Evolutionary conservation across 2,113 vertebrate genomes (phyloP).

Genomic region (Psittacus erithacus): DNA sequence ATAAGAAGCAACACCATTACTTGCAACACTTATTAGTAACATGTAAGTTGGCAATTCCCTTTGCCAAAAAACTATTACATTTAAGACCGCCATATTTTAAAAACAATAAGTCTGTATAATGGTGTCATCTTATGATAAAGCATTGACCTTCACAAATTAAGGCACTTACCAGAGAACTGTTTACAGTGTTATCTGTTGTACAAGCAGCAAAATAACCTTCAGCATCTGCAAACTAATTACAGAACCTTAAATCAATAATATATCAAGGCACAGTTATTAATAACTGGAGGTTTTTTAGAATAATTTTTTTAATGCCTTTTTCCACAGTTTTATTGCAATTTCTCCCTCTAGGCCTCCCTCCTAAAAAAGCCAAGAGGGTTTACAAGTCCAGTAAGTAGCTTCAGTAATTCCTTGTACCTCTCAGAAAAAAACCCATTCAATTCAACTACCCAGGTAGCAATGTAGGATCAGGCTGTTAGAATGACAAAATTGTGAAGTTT

Average conservation of each 20-base stretch:
- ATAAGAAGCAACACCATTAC: not conserved
- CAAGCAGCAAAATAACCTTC: slow-evolving; percentile 90
- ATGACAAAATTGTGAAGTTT: not conserved
- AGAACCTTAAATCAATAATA: slow-evolving; percentile 4
- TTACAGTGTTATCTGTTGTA: slow-evolving; percentile 83
- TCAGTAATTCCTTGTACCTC: not conserved
- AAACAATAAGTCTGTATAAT: not conserved
- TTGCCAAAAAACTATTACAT: not conserved
- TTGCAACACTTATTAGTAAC: not conserved
- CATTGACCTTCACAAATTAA: not conserved
- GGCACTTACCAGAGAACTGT: slow-evolving; percentile 88
- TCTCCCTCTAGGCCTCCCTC: not conserved
- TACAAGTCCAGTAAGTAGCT: not conserved
- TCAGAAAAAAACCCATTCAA: not conserved
- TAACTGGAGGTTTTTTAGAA: not conserved
- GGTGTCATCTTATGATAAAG: not conserved
- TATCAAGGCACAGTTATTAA: not conserved
- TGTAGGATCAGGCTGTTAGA: not conserved
- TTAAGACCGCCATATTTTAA: not conserved
- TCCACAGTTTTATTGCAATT: not conserved
- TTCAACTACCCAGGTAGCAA: not conserved
- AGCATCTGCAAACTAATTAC: slow-evolving; percentile 88
- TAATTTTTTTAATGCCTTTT: not conserved
- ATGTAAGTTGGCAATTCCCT: not conserved
- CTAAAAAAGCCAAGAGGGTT: not conserved